phyloP scores from a whole-genome alignment of 2,888 invertebrate species.

The Trichogramma evanescens region DNA sequence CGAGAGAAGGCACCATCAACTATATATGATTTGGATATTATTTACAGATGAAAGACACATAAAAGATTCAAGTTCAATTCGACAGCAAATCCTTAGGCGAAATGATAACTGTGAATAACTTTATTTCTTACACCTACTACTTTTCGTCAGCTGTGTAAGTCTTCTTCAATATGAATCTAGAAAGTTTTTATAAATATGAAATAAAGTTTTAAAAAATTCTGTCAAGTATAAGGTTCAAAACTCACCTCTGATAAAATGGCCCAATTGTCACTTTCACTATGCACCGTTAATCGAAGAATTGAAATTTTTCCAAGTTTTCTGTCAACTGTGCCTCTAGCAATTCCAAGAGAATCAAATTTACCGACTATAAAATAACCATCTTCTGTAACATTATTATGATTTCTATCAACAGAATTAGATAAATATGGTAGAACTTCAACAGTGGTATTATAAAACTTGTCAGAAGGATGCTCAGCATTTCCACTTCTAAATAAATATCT shows the following conservation, averaged over 20 bases:
- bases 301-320: slow-evolving; percentile 61
- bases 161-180: slow-evolving; percentile 45
- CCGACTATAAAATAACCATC: slow-evolving; percentile 67
- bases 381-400: slow-evolving; percentile 56
- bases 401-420: slow-evolving; percentile 47
- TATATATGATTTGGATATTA: slow-evolving; percentile 14
- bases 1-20: slow-evolving; percentile 19
- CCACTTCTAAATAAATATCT: slow-evolving; percentile 82
- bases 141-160: slow-evolving; percentile 43
- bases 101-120: slow-evolving; percentile 16
- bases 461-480: slow-evolving; percentile 81
- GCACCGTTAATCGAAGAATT: slow-evolving; percentile 70
- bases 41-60: slow-evolving; percentile 16
- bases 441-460: slow-evolving; percentile 79
- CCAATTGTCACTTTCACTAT: slow-evolving; percentile 79
- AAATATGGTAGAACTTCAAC: slow-evolving; percentile 68
- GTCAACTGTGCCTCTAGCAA: slow-evolving; percentile 67
- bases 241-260: slow-evolving; percentile 84
- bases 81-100: slow-evolving; percentile 20
- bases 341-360: slow-evolving; percentile 73
- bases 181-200: slow-evolving; percentile 12
- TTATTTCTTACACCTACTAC: slow-evolving; percentile 10
- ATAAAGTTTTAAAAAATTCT: slow-evolving; percentile 11
- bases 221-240: slow-evolving; percentile 13
- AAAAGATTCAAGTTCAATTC: not conserved